Percentiles rank a stretch among this genome's conserved stretches.
phyloP scores from a whole-genome alignment of 2,888 invertebrate species.

The Plemyria rubiginata region DNA sequence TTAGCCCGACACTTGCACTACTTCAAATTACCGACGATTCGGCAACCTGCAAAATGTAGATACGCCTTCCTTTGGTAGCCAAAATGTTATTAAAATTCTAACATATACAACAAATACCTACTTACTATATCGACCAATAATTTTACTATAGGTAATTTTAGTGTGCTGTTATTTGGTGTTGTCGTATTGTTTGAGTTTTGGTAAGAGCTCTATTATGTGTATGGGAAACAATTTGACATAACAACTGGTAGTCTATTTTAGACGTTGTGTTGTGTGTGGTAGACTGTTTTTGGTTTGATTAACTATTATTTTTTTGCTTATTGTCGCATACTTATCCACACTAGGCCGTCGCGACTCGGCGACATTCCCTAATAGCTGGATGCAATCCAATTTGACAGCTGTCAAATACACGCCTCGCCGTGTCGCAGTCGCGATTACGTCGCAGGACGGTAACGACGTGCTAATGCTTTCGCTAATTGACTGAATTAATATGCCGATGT shows the following conservation, averaged over 20 bases:
- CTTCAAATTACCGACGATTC: constrained; percentile 46
- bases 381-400: constrained; percentile 83
- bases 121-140: too few relatives aligned
- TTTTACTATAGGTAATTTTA: too few relatives aligned
- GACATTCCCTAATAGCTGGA: constrained; percentile 79
- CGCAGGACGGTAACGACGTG: constrained; percentile 71
- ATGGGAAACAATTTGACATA: too few relatives aligned
- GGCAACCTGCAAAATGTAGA: constrained; percentile 42
- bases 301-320: too few relatives aligned
- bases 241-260: too few relatives aligned
- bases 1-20: constrained; percentile 44
- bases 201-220: too few relatives aligned
- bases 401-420: constrained; percentile 79
- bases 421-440: constrained; percentile 72
- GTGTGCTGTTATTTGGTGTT: too few relatives aligned
- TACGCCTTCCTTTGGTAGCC: constrained; percentile 23
- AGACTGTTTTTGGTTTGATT: too few relatives aligned
- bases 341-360: constrained; percentile 48
- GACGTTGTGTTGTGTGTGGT: too few relatives aligned
- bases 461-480: constrained; percentile 64
- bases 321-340: constrained; percentile 50
- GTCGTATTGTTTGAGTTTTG: too few relatives aligned
- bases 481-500: constrained; percentile 51
- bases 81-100: not conserved
- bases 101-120: too few relatives aligned